These are phyloP conservation scores for Gambelia wislizenii DNA, from an alignment of 2,797 vertebrate genomes.

Conservation along the genomic window DNA sequence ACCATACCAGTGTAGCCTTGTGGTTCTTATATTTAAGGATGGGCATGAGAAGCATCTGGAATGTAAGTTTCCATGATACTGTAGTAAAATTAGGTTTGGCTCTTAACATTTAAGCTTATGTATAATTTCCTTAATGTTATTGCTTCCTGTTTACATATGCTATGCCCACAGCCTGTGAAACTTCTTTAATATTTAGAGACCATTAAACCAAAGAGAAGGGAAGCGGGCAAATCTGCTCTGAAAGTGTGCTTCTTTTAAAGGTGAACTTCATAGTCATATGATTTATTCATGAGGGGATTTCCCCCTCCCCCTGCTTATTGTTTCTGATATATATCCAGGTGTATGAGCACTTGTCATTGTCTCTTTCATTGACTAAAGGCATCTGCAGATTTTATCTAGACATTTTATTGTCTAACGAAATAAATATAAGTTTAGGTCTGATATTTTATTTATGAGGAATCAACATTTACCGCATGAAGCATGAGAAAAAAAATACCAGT, in stretches of 20 bases:
- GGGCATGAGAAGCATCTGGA: not conserved
- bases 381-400: not conserved
- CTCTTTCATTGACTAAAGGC: not conserved
- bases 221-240: constrained; percentile 5
- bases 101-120: not conserved
- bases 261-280: not conserved
- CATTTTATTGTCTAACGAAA: constrained; percentile 24
- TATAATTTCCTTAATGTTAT: constrained; percentile 45
- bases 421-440: constrained; percentile 2
- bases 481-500: not conserved
- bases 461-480: not conserved
- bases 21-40: not conserved
- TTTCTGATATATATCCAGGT: not conserved
- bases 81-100: not conserved
- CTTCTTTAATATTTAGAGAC: not conserved
- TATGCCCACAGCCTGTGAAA: not conserved
- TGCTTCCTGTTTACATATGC: constrained; percentile 36
- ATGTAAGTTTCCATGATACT: not conserved
- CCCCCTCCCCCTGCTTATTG: not conserved
- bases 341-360: not conserved
- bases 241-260: constrained; percentile 9
- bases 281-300: not conserved
- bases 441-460: constrained; percentile 27
- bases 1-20: no score
- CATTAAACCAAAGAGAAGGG: not conserved